These are phyloP conservation scores for Melanotaenia pygmaea DNA, from an alignment of 2,797 vertebrate species.

Conservation along the genomic window DNA sequence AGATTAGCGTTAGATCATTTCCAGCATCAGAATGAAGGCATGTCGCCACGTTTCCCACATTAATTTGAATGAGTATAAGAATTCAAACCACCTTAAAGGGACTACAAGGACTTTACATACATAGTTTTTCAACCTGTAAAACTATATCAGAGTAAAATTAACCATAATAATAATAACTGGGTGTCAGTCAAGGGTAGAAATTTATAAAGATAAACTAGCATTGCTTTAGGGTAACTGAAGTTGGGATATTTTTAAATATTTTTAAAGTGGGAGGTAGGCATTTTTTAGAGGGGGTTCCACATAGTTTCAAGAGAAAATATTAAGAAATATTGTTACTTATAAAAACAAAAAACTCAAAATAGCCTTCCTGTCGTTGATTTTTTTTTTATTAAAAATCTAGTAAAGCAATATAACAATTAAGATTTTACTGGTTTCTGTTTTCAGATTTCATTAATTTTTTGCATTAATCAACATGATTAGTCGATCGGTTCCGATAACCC, in stretches of 20 bases:
- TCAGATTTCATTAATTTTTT: no score
- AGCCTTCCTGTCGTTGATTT: no score
- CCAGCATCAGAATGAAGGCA: slow-evolving; percentile 1
- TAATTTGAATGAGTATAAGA: neutral
- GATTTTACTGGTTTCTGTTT: no score
- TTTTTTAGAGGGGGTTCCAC: neutral
- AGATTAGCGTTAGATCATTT: slow-evolving; percentile 26
- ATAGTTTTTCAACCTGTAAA: neutral
- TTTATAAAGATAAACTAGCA: neutral
- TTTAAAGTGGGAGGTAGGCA: neutral
- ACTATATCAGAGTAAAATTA: neutral
- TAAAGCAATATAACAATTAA: no score
- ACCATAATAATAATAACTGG: neutral
- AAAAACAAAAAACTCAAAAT: no score
- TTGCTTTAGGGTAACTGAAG: slow-evolving; percentile 22
- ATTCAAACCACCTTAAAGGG: slow-evolving; percentile 14
- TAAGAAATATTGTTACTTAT: no score
- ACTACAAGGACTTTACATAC: slow-evolving; percentile 11
- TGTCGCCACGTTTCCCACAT: slow-evolving; percentile 10
- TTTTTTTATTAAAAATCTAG: no score
- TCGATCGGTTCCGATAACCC: no score
- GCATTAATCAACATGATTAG: no score
- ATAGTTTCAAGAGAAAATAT: neutral
- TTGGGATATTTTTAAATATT: neutral
- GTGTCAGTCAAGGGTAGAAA: neutral